Conservation (phyloP, 2,888 invertebrate species). For the Stramonita haemastoma region DNA sequence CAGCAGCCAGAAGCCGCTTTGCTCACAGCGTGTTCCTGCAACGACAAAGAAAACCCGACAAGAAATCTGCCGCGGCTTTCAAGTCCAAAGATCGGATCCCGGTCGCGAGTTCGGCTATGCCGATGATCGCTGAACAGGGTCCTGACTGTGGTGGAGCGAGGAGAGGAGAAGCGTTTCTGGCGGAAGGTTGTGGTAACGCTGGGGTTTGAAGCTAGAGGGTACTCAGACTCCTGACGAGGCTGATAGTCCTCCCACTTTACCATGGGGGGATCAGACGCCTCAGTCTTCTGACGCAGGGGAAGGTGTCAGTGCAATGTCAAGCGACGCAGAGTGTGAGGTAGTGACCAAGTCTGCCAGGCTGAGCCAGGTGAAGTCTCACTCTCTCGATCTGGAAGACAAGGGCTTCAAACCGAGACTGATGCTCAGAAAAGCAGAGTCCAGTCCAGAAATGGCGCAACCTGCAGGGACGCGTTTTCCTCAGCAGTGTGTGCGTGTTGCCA, state of each 20-base stretch:
- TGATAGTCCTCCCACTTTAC: background rate
- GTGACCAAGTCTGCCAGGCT: constrained; percentile 12
- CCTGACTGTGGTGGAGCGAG: background rate
- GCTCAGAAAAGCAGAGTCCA: constrained; percentile 4
- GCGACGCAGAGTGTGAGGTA: background rate
- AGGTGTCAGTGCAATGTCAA: background rate
- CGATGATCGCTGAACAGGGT: background rate
- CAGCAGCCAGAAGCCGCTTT: background rate
- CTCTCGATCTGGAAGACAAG: background rate
- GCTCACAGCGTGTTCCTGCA: background rate
- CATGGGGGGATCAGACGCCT: no score
- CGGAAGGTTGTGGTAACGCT: background rate
- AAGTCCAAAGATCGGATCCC: background rate
- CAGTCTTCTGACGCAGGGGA: background rate
- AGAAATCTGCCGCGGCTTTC: background rate
- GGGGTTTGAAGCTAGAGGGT: background rate
- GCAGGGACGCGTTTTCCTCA: background rate
- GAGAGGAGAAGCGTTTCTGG: background rate
- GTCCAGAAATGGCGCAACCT: constrained; percentile 10
- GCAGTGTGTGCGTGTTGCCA: background rate
- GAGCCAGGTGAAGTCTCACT: constrained; percentile 5
- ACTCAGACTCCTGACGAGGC: background rate
- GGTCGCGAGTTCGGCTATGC: background rate
- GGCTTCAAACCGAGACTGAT: background rate
- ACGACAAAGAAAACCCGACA: background rate